Evolutionary conservation across 1,140 invertebrate genomes (phyloP), one percentile per base, ranked within the genome.

Genomic region (Drosophila nannoptera): DNA sequence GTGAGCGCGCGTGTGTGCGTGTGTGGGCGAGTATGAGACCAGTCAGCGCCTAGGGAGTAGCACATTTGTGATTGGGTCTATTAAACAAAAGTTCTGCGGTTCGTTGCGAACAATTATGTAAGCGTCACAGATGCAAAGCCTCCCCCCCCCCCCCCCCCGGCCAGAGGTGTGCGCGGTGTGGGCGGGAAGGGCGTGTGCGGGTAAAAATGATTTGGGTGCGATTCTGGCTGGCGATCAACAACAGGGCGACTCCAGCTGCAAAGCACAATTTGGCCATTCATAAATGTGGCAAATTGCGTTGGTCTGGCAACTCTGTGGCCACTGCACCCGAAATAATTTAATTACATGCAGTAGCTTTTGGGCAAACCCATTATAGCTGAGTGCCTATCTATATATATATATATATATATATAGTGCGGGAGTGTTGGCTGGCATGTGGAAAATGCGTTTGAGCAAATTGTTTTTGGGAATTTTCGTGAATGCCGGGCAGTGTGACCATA

Each of bases 61-160:
- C 3, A n/a, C 42, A 59, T 69, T 52, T 83, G 59, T 78, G 75
- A 82, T 84, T 80, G 76, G 81, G 80, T 84, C 69, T 84, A 86
- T 84, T 86, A 84, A 84, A 86, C 73, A 86, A 73, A 76, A 86
- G 66, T 83, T 83, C 7, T 84, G 73, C 69, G 80, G 75, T 46
- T 69, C 43, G 43, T 58, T 67, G 49, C 59, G 8, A 56, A 74
- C 69, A 83, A 73, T 84, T 76, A 78, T 83, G 75, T 69, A 53
- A 60, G 56, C 11, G 49, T 5, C 36, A 33, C 45, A 42, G 42
- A 32, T 61, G 48, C 16, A 43, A 33, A 16, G 46, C 46, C 62
- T 54, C 54, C 40, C 22, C 16, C 54, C 40, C 22, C 16, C 54
- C 40, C 22, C 16, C n/a, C 54, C 40, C 22, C 16, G 38, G 53